A percentile compares a stretch with the other conserved stretches of the same genome.
These are phyloP conservation scores for Nipponia nippon DNA, from an alignment of 2,113 vertebrate species.

Conservation along the genomic window DNA sequence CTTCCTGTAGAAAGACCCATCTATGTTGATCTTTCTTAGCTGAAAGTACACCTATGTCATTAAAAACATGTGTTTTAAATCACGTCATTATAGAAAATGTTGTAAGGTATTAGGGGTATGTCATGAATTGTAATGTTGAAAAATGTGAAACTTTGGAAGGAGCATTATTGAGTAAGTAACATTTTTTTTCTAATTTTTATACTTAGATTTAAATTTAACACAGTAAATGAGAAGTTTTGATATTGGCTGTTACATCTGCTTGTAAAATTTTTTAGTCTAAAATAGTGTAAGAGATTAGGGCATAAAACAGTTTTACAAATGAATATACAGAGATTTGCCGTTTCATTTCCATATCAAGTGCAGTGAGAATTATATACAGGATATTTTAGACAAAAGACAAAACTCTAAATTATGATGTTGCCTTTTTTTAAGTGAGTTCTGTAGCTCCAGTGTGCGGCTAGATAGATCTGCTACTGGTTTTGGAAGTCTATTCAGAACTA, in stretches of 20 bases:
- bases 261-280: not conserved
- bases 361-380: not conserved
- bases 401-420: not conserved
- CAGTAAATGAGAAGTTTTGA: not conserved
- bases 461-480: not conserved
- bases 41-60: not conserved
- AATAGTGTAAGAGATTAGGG: not conserved
- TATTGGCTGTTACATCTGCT: not conserved
- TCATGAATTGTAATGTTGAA: not conserved
- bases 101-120: not conserved
- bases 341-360: not conserved
- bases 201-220: not conserved
- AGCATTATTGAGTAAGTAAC: not conserved
- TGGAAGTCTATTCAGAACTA: not conserved
- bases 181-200: not conserved
- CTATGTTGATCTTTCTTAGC: not conserved
- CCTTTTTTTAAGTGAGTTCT: not conserved
- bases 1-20: not conserved
- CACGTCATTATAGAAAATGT: not conserved
- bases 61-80: not conserved
- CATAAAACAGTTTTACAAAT: not conserved
- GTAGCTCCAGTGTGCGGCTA: not conserved
- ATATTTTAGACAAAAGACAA: not conserved
- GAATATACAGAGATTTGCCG: not conserved
- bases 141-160: not conserved